These are phyloP conservation scores for Lampris megalopsis DNA, from an alignment of 2,113 vertebrate genomes.

Conservation along the genomic window DNA sequence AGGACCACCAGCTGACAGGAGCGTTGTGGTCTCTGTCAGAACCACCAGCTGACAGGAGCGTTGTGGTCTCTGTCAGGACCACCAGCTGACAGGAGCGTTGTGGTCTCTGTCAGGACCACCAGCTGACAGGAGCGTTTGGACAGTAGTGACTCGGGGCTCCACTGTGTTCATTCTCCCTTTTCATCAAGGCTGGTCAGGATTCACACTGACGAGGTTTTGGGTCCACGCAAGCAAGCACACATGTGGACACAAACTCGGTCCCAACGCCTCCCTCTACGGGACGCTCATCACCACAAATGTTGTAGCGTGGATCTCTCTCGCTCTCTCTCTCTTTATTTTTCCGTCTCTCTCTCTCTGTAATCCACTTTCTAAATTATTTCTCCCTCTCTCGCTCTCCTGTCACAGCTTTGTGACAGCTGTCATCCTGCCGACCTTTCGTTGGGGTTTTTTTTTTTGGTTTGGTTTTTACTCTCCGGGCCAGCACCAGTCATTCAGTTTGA, in stretches of 20 bases:
- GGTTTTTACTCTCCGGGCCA: too few relatives aligned
- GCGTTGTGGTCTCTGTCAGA: too few relatives aligned
- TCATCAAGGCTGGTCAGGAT: constrained; percentile 56
- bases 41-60: too few relatives aligned
- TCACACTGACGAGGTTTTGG: constrained; percentile 10
- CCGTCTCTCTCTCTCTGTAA: constrained; percentile 1
- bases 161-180: constrained; percentile 41
- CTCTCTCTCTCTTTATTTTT: constrained; percentile 8
- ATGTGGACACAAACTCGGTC: neutral
- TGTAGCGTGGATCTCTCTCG: constrained; percentile 11
- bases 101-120: too few relatives aligned
- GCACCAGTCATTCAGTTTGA: constrained; percentile 40
- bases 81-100: too few relatives aligned
- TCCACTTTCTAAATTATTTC: constrained; percentile 3
- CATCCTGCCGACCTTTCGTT: constrained; percentile 15
- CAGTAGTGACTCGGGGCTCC: constrained; percentile 26
- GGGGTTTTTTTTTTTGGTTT: constrained; percentile 15
- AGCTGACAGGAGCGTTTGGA: neutral
- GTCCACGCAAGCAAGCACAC: constrained; percentile 28
- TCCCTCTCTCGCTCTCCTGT: constrained; percentile 16
- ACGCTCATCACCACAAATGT: constrained; percentile 48
- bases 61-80: too few relatives aligned
- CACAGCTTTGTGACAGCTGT: constrained; percentile 59
- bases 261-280: constrained; percentile 43
- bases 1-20: too few relatives aligned